Conservation (phyloP, 2,797 vertebrate genomes). For the Phoeniculus purpureus region DNA sequence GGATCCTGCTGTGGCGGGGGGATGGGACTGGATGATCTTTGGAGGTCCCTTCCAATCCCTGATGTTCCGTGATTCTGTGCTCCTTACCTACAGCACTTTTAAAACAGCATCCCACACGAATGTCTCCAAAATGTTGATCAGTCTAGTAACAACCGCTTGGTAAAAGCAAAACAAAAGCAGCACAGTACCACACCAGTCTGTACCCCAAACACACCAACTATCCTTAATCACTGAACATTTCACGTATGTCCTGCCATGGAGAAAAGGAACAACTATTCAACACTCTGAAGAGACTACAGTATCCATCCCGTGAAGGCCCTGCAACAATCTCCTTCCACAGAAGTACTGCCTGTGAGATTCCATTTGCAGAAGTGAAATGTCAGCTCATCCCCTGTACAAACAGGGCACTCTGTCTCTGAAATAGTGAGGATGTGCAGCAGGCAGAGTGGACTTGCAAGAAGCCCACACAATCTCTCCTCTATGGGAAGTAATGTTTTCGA, state of each 20-base stretch:
- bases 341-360: slow-evolving; percentile 69
- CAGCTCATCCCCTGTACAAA: slow-evolving; percentile 41
- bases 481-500: not conserved
- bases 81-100: not conserved
- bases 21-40: too few relatives aligned
- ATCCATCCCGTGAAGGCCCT: slow-evolving; percentile 41
- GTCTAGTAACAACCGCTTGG: not conserved
- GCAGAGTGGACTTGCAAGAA: not conserved
- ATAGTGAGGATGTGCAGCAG: not conserved
- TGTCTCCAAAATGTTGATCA: slow-evolving; percentile 1
- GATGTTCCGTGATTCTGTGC: too few relatives aligned
- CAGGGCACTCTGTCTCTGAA: slow-evolving; percentile 12
- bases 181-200: not conserved
- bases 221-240: not conserved
- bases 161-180: not conserved
- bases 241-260: not conserved
- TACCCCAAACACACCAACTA: slow-evolving; percentile 4
- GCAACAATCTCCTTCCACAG: slow-evolving; percentile 64
- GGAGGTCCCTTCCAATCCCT: too few relatives aligned
- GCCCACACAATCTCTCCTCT: not conserved
- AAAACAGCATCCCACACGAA: not conserved
- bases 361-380: slow-evolving; percentile 47
- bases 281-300: slow-evolving; percentile 47
- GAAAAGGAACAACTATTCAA: slow-evolving; percentile 59
- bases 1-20: too few relatives aligned